phyloP scores from a whole-genome alignment of 2,797 vertebrate species.

The Characodon lateralis region DNA sequence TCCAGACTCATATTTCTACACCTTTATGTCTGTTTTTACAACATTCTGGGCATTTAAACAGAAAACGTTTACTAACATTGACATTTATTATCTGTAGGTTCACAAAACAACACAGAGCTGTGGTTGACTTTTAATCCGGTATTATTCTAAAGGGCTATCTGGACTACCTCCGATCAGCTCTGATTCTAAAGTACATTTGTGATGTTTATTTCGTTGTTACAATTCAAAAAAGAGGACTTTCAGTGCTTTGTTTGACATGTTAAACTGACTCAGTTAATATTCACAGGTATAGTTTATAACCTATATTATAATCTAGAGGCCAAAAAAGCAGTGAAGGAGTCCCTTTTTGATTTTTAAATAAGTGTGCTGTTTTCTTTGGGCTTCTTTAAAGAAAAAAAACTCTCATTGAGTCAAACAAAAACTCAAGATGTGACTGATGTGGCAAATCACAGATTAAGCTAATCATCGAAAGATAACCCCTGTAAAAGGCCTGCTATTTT shows the following conservation, averaged over 20 bases:
- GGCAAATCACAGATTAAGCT: not conserved
- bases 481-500: not conserved
- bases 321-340: not conserved
- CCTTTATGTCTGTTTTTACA: not conserved
- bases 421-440: not conserved
- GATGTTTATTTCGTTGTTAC: not conserved
- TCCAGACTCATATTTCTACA: not conserved
- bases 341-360: not conserved
- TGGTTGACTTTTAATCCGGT: not conserved
- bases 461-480: not conserved
- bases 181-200: too few relatives aligned
- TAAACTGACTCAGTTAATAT: not conserved
- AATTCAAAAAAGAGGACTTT: not conserved
- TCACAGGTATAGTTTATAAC: not conserved
- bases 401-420: not conserved
- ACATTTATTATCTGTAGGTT: not conserved
- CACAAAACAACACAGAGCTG: not conserved
- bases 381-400: not conserved
- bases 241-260: not conserved
- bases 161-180: not conserved
- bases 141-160: too few relatives aligned
- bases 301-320: not conserved
- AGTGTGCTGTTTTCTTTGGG: not conserved
- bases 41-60: not conserved
- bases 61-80: not conserved